These are phyloP conservation scores for Scaptomyza hsui DNA, from an alignment of 1,140 invertebrate genomes.

Conservation along the genomic window DNA sequence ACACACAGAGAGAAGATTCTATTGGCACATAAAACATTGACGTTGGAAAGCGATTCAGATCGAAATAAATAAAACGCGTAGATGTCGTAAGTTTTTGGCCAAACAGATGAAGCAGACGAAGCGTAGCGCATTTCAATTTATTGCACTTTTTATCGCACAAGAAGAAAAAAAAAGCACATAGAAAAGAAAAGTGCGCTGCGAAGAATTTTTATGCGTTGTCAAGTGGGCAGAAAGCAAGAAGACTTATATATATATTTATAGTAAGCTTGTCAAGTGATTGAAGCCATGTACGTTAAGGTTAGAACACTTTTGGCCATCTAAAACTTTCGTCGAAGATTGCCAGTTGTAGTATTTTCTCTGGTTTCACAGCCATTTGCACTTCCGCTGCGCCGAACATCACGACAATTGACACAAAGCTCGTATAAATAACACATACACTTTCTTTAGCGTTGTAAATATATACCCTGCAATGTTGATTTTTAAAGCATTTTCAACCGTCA, in stretches of 20 bases:
- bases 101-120: slow-evolving; percentile 50
- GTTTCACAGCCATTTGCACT: slow-evolving; percentile 62
- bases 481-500: background rate
- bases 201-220: slow-evolving; percentile 71
- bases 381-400: slow-evolving; percentile 52
- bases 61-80: slow-evolving; percentile 53
- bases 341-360: slow-evolving; percentile 39
- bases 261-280: slow-evolving; percentile 58
- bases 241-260: slow-evolving; percentile 39
- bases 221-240: slow-evolving; percentile 44
- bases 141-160: slow-evolving; percentile 70
- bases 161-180: too few relatives aligned
- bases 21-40: too few relatives aligned
- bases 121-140: slow-evolving; percentile 68
- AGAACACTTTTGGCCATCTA: slow-evolving; percentile 47
- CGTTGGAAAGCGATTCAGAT: slow-evolving; percentile 31
- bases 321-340: slow-evolving; percentile 33
- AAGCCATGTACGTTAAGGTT: slow-evolving; percentile 12
- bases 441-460: background rate
- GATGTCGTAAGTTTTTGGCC: slow-evolving; percentile 57
- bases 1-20: too few relatives aligned
- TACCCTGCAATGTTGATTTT: background rate
- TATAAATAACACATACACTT: slow-evolving; percentile 1
- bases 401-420: background rate
- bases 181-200: slow-evolving; percentile 30